Base-by-base conservation (phyloP, 2,888 invertebrate genomes). In the Drosophila mayaguana region DNA sequence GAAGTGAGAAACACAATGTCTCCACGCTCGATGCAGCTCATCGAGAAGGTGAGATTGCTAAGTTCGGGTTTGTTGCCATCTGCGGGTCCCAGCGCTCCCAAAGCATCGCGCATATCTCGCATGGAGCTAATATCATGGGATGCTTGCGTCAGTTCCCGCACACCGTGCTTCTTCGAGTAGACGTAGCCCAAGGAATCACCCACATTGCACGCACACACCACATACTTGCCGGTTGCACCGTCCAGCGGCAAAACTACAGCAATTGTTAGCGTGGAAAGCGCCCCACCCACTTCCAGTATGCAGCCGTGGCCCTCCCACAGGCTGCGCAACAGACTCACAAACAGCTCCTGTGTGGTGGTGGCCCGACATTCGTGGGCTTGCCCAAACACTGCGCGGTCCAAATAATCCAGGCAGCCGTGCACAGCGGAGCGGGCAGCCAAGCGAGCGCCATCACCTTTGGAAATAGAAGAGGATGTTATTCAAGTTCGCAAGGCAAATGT, bases 111-210 rank as follows among this genome's bases (percentile, higher is more conserved):
- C 96, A 98, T 97, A 90, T 98, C 97, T 22, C 94, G 94, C 97
- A 97, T 88, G 94, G 95, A 91, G 95, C 91, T 92, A 60, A 97
- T 96, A 90, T 97, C 97, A 89, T 97, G 97, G 20, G 97, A 97
- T 56, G 96, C 96, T 93, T 96, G 95, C 1, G 96, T 97, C 75
- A 97, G 94, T 93, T 98, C 97, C 56, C 97, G 93, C 11, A 98
- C 96, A n/a, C 97, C 97, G 91, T 93, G 92, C 81, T 94, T 94
- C 88, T 95, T 95, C 12, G 95, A 95, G 93, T 97, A 97, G 65
- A 98, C 96, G 91, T 97, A 98, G n/a, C 97, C 97, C 77, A 97
- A 94, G 51, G 96, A 97, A 91, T 98, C 97, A 0, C 97, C 97
- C 22, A 98, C 97, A 92, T 97, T 98, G 91, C 97, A 97, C 55